Evolutionary conservation across 2,113 vertebrate species (phyloP), one percentile per base, ranked within the genome.

Genomic region (Neodon shergylaensis): DNA sequence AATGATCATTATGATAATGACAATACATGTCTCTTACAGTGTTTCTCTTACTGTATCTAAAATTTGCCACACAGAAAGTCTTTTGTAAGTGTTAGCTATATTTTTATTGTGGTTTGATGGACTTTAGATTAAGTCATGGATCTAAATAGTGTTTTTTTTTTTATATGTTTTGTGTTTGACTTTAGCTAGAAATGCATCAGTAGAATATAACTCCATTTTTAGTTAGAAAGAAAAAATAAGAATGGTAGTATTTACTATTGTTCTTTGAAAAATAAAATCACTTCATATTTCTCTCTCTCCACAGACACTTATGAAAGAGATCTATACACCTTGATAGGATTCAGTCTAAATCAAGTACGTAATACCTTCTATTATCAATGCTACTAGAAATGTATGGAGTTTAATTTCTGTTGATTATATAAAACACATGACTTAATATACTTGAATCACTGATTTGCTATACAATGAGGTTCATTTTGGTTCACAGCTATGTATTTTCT

Each of bases 221-320:
- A 63, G 13, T 22, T 2, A 14, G 5, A 73, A 95, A 76, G 58
- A 88, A 47, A 91, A 92, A 88, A 2, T 36, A 95, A 86, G 12
- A 78, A 63, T 76, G 31, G 2, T 79, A 65, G 0, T n/a, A 84
- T 90, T 91, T 81, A 83, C 1, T 63, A 36, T 61, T 74, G 3
- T 88, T 92, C 0, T 83, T 92, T 95, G 2, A 66, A 8, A 88
- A 92, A 93, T 90, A 91, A 92, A 90, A 91, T 73, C 4, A 93
- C 74, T n/a, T 31, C n/a, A 70, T 10, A 33, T 33, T n/a, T 87
- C 94, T 95, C 44, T 74, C 31, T 79, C 47, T 91, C 94, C 94
- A 13, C 97, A 99, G 99, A 98, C 91, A 98, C 99, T 1, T 97
- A 98, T 87, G 95, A 92, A 97, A 98, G 7, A 5, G 12, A 47